A percentile compares a stretch with the other conserved stretches of the same genome.
These are phyloP conservation scores for Euwallacea fornicatus DNA, from an alignment of 1,140 invertebrate genomes.

Conservation along the genomic window DNA sequence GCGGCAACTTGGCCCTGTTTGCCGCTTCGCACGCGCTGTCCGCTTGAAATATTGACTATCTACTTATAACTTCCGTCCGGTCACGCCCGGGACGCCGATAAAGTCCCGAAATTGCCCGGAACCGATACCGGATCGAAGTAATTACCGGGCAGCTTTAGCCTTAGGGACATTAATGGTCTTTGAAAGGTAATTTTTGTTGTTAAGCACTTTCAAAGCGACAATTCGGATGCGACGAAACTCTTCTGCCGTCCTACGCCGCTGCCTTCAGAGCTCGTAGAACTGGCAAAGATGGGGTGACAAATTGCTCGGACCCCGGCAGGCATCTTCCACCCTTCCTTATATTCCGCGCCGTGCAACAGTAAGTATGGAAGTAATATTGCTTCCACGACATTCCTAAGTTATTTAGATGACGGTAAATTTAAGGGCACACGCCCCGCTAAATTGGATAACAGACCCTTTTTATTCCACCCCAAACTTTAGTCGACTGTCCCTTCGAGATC, in stretches of 20 bases:
- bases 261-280: slow-evolving; percentile 9
- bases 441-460: slow-evolving; percentile 47
- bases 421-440: slow-evolving; percentile 45
- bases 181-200: too few species aligned
- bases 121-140: slow-evolving; percentile 33
- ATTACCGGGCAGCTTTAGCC: slow-evolving; percentile 9
- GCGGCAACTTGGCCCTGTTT: slow-evolving; percentile 32
- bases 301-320: slow-evolving; percentile 41
- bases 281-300: slow-evolving; percentile 46
- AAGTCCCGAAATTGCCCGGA: slow-evolving; percentile 36
- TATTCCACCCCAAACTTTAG: slow-evolving; percentile 16
- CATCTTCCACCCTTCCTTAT: slow-evolving; percentile 43
- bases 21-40: slow-evolving; percentile 32
- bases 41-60: slow-evolving; percentile 37
- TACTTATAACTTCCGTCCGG: slow-evolving; percentile 41
- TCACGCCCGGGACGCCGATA: slow-evolving; percentile 36
- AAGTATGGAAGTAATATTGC: slow-evolving; percentile 48
- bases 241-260: slow-evolving; percentile 1
- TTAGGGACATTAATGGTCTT: too few species aligned
- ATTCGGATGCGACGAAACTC: too few species aligned
- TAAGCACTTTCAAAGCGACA: too few species aligned
- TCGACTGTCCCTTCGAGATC: slow-evolving; percentile 34
- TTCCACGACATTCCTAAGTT: slow-evolving; percentile 50
- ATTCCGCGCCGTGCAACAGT: slow-evolving; percentile 46
- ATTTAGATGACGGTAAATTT: slow-evolving; percentile 49